Base-by-base conservation (phyloP, 2,888 invertebrate species). In the Thymelicus acteon region DNA sequence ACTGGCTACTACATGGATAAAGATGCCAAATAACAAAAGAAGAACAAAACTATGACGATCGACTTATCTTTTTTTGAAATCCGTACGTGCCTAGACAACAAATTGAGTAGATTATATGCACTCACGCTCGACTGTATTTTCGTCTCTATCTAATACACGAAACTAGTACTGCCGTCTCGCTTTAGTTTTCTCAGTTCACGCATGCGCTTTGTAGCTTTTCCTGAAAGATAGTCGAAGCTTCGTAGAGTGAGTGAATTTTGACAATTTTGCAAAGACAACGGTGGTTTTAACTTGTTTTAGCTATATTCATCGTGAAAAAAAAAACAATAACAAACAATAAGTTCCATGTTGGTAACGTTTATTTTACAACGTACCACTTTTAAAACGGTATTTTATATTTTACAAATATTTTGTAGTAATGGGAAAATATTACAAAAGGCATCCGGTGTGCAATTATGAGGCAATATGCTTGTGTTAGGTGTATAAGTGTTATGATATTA, bases 211-310 rank as follows among this genome's bases (percentile, higher is more conserved):
- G 75, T 77, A 77, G 82, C 71, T 86, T 90, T 89, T 86, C 88
- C 87, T 88, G 82, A 89, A 89, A 88, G 87, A 86, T 82, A 80
- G 79, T 92, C 80, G 92, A 91, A 92, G 92, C 90, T 91, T 78
- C 88, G 77, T 92, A 92, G 67, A 80, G 75, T 86, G 84, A 76
- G 65, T 48, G 47, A 37, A 39, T 60, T 67, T 64, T 58, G 63
- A 49, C 49, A 70, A 70, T 69, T 69, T 62, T 6, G 47, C 47
- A 13, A 48, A 47, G 19, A 63, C 15, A 13, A 57, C 39, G 0
- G 7, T 15, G 6, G 49, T 47, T 48, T 63, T 39, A 7, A 3
- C 7, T 52, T 15, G 15, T 63, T 49, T n/a, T 19, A 12, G 4
- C 6, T 39, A 7, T n/a, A 13, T 8, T 8, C 2, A 37, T 10